Percentiles rank a stretch among this genome's conserved stretches.
Evolutionary conservation across 2,888 invertebrate genomes (phyloP).

Genomic region (Sialis lutaria): DNA sequence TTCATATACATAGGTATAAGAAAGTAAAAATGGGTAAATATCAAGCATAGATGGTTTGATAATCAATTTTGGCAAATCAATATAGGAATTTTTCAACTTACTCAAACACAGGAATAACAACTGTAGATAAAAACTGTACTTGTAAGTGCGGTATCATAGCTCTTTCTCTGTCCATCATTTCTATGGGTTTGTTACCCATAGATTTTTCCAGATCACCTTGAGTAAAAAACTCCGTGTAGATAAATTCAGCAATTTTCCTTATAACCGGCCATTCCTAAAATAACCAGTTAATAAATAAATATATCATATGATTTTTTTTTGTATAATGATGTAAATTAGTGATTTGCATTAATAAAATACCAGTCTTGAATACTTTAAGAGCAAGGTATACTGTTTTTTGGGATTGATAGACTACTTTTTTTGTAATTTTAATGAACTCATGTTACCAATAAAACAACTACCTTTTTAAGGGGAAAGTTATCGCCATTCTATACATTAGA

Average conservation of each 20-base stretch:
- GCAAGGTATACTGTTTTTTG: too few species aligned
- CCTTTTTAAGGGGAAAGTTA: too few species aligned
- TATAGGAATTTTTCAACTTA: constrained; percentile 13
- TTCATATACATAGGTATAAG: too few species aligned
- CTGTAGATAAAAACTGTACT: constrained; percentile 45
- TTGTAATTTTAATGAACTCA: too few species aligned
- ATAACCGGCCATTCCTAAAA: constrained; percentile 31
- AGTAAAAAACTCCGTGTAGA: constrained; percentile 68
- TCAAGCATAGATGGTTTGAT: too few species aligned
- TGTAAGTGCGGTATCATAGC: constrained; percentile 70
- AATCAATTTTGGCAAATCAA: neutral
- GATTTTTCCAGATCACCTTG: constrained; percentile 74
- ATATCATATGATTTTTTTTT: neutral
- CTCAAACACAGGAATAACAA: constrained; percentile 33
- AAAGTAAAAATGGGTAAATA: too few species aligned
- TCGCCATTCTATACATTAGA: too few species aligned
- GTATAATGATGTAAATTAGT: neutral
- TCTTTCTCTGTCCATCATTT: constrained; percentile 68
- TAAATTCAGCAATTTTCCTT: constrained; percentile 25
- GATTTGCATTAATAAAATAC: neutral
- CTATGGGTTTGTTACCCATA: constrained; percentile 50
- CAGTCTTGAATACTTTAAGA: too few species aligned
- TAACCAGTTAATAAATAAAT: neutral
- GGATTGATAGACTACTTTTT: too few species aligned
- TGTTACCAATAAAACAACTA: too few species aligned